Percentiles rank a stretch among this genome's conserved stretches.
These are phyloP conservation scores for Ceratina australensis DNA, from an alignment of 1,140 invertebrate species.

Conservation along the genomic window DNA sequence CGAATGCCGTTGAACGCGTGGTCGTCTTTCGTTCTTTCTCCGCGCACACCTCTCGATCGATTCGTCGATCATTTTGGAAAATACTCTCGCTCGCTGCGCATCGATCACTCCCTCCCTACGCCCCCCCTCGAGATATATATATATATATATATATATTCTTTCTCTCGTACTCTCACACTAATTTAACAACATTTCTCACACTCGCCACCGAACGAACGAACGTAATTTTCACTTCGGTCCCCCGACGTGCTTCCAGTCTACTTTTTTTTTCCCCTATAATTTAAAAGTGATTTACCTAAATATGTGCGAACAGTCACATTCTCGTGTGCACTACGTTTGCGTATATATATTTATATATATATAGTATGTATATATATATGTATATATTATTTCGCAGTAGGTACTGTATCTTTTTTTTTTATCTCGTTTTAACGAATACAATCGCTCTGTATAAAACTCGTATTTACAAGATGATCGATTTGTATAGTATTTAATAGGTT, in stretches of 20 bases:
- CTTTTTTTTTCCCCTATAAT: slow-evolving; percentile 65
- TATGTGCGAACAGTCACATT: slow-evolving; percentile 67
- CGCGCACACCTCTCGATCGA: slow-evolving; percentile 34
- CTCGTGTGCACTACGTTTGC: slow-evolving; percentile 63
- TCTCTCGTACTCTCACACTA: not conserved
- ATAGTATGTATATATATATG: slow-evolving; percentile 61
- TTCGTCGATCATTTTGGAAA: slow-evolving; percentile 45
- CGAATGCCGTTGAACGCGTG: not conserved
- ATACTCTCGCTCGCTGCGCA: slow-evolving; percentile 37
- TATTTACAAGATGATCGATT: slow-evolving; percentile 77
- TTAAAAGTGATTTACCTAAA: slow-evolving; percentile 71
- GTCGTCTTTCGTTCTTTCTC: slow-evolving; percentile 8
- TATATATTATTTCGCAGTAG: slow-evolving; percentile 69
- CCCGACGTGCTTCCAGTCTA: slow-evolving; percentile 59
- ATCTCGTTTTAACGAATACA: slow-evolving; percentile 74
- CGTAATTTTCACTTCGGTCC: slow-evolving; percentile 44
- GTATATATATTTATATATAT: slow-evolving; percentile 66
- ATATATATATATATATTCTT: too few relatives aligned
- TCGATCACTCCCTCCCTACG: slow-evolving; percentile 31
- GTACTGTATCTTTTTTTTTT: slow-evolving; percentile 59
- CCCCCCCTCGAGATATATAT: too few relatives aligned
- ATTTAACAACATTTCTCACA: not conserved
- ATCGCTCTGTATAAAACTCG: slow-evolving; percentile 79
- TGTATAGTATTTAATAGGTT: slow-evolving; percentile 64
- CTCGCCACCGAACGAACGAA: slow-evolving; percentile 45